Evolutionary conservation across 1,140 invertebrate species (phyloP).

Genomic region (Drosophila orosa): DNA sequence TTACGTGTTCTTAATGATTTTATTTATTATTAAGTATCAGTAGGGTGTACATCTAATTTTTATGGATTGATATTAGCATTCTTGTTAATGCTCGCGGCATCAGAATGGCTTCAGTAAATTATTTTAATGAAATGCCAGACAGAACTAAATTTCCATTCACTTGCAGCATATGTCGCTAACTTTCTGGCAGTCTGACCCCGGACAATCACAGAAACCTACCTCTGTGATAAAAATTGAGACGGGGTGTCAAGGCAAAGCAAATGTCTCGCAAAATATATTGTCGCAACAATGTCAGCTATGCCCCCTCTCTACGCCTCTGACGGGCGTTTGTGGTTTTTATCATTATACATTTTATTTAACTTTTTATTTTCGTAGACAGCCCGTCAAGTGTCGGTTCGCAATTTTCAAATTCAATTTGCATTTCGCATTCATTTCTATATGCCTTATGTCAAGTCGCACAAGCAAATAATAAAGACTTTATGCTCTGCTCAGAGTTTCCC

Average conservation of each 20-base stretch:
- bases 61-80: background rate
- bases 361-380: slow-evolving; percentile 60
- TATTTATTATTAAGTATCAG: background rate
- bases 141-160: slow-evolving; percentile 47
- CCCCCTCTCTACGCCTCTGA: background rate
- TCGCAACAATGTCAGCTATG: background rate
- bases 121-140: slow-evolving; percentile 71
- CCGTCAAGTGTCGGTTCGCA: slow-evolving; percentile 61
- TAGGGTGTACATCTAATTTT: too few relatives aligned
- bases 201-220: background rate
- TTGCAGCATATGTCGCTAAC: slow-evolving; percentile 19
- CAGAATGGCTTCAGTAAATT: slow-evolving; percentile 53
- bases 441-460: slow-evolving; percentile 46
- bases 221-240: background rate
- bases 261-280: background rate
- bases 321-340: slow-evolving; percentile 15
- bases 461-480: slow-evolving; percentile 59
- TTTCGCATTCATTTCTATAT: slow-evolving; percentile 62
- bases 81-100: slow-evolving; percentile 11
- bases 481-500: background rate
- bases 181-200: slow-evolving; percentile 7
- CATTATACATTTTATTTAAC: slow-evolving; percentile 13
- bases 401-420: slow-evolving; percentile 70
- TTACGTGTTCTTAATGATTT: background rate
- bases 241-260: background rate